These are phyloP conservation scores for Anas acuta DNA, from an alignment of 2,797 vertebrate species.

Conservation along the genomic window DNA sequence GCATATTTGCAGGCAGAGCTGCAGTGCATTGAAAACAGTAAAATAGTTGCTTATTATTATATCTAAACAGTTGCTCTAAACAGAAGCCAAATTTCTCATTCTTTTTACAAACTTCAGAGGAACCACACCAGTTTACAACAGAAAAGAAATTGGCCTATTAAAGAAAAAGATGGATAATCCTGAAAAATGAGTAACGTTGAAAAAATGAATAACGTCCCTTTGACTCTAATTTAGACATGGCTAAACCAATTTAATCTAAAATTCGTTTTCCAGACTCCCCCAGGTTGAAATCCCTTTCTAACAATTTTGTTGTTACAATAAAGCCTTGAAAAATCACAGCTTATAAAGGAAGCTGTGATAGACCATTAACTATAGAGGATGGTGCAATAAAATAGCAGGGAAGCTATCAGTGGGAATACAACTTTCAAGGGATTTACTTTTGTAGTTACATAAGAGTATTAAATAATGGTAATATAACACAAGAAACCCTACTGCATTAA, in stretches of 20 bases:
- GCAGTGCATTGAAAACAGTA: background rate
- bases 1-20: background rate
- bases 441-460: conserved; percentile 46
- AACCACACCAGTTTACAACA: background rate
- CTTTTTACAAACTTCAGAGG: background rate
- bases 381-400: conserved; percentile 43
- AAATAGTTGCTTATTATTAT: background rate
- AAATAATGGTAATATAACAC: conserved; percentile 41
- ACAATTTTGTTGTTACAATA: conserved; percentile 40
- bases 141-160: conserved; percentile 18
- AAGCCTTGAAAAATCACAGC: conserved; percentile 33
- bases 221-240: conserved; percentile 16
- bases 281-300: conserved; percentile 13
- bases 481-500: background rate
- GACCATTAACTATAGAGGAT: conserved; percentile 48
- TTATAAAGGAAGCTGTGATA: conserved; percentile 18
- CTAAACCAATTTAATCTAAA: conserved; percentile 29
- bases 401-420: conserved; percentile 47
- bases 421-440: conserved; percentile 29
- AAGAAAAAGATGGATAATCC: background rate
- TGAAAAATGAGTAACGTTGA: background rate
- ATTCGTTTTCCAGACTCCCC: background rate
- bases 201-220: background rate
- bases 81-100: background rate
- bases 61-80: background rate